Evolutionary conservation across 2,888 invertebrate species (phyloP).

Genomic region (Melipona bicolor): DNA sequence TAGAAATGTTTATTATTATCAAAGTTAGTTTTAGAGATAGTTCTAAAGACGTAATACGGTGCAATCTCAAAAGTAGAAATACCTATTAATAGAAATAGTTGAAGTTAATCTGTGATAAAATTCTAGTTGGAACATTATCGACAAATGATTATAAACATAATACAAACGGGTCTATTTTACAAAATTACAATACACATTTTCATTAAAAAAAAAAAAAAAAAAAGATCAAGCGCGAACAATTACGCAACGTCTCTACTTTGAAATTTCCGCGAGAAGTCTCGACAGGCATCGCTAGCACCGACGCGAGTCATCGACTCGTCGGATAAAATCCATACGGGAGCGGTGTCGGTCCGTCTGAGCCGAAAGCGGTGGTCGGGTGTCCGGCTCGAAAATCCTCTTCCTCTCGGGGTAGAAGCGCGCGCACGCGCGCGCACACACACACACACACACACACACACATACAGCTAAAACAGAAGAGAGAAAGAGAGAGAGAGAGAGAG

Average conservation of each 20-base stretch:
- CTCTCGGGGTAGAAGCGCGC: neutral
- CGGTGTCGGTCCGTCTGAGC: conserved; percentile 24
- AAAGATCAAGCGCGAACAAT: no score
- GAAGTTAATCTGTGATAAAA: no score
- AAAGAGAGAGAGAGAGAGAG: conserved; percentile 12
- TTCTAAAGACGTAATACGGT: no score
- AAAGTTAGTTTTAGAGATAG: neutral
- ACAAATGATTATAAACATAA: no score
- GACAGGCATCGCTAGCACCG: neutral
- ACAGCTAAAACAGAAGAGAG: neutral
- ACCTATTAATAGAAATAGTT: no score
- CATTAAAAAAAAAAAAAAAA: neutral
- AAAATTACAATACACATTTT: neutral
- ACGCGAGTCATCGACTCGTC: neutral
- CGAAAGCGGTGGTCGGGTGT: conserved; percentile 15
- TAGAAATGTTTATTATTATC: neutral
- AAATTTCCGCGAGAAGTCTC: neutral
- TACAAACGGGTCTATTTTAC: neutral
- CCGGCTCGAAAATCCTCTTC: conserved; percentile 44
- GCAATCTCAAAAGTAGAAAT: no score
- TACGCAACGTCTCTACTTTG: neutral
- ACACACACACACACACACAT: neutral
- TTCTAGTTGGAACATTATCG: no score
- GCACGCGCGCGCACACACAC: conserved; percentile 5
- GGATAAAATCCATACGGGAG: conserved; percentile 35